Evolutionary conservation across 2,888 invertebrate genomes (phyloP), one percentile per base, ranked within the genome.

Genomic region (Bimastos eiseni): DNA sequence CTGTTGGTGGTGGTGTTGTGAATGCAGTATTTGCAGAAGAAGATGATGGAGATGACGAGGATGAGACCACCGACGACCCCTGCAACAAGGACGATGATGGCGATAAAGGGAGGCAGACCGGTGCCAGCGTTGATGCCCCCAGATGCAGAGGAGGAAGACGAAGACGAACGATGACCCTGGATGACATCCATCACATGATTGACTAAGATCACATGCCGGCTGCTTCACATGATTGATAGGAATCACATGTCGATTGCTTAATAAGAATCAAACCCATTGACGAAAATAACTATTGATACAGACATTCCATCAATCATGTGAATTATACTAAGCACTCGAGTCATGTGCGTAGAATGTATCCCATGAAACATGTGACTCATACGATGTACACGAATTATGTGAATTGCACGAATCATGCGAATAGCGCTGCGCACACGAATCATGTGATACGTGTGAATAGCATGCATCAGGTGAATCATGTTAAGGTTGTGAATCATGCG

Each of bases 21-120:
- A 91, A 94, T 93, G 93, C 95, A 95, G 92, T 94, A 94, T 93
- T 95, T 95, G 93, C 95, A 95, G 93, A 94, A 94, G 90, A 95
- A 93, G 91, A 95, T 94, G 92, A 95, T 94, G 55, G 94, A 93
- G 88, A 95, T 93, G 88, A 95, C 95, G n/a, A 95, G 93, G 91
- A 95, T 92, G 70, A 95, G 93, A 21, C 95, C 95, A 19, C 95
- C 95, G 11, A 94, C 93, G 34, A 95, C 94, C 11, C 95, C 95
- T 36, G 94, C 94, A 49, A 95, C 93, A 84, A 95, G 93, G 55
- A 95, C 95, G 91, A 94, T 93, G 86, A 95, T 93, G 19, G 95
- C 95, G 38, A 90, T 37, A 34, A 83, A 90, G 33, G 88, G 90
- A 34, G 89, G 90, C 34, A 90, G 88, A 30, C 86, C 91, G 33